A percentile compares a stretch with the other conserved stretches of the same genome.
These are phyloP conservation scores for Varanus salvator DNA, from an alignment of 2,113 vertebrate genomes.

Conservation along the genomic window DNA sequence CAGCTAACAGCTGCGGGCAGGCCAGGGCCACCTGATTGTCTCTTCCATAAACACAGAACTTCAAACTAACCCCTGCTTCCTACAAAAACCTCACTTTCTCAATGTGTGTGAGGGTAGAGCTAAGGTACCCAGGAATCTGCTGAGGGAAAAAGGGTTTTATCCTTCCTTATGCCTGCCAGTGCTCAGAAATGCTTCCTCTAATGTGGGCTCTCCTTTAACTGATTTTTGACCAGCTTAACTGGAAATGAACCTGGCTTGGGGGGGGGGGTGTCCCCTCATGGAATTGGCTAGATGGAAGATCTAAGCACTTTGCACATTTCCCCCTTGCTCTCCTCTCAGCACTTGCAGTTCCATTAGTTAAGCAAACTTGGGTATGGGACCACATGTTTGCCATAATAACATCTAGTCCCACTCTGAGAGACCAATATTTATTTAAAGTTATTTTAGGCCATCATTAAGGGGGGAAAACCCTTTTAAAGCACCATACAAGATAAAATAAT, in stretches of 20 bases:
- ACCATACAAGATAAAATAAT: too few species aligned
- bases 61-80: conserved; percentile 50
- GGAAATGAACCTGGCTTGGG: neutral
- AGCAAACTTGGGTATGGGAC: neutral
- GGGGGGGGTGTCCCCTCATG: neutral
- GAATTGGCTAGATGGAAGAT: too few species aligned
- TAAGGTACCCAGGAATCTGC: too few species aligned
- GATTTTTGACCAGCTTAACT: neutral
- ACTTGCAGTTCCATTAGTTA: neutral
- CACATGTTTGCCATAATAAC: neutral
- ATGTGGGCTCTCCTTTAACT: neutral
- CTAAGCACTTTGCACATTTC: neutral
- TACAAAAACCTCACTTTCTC: neutral
- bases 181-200: neutral
- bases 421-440: too few species aligned
- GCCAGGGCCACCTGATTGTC: neutral
- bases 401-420: too few species aligned
- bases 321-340: too few species aligned
- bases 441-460: too few species aligned
- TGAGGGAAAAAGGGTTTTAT: neutral
- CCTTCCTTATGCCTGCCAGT: too few species aligned
- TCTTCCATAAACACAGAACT: conserved; percentile 45
- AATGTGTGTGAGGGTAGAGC: neutral
- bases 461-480: too few species aligned
- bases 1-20: neutral